phyloP scores from a whole-genome alignment of 2,113 vertebrate genomes.

The Misgurnus mizolepis region DNA sequence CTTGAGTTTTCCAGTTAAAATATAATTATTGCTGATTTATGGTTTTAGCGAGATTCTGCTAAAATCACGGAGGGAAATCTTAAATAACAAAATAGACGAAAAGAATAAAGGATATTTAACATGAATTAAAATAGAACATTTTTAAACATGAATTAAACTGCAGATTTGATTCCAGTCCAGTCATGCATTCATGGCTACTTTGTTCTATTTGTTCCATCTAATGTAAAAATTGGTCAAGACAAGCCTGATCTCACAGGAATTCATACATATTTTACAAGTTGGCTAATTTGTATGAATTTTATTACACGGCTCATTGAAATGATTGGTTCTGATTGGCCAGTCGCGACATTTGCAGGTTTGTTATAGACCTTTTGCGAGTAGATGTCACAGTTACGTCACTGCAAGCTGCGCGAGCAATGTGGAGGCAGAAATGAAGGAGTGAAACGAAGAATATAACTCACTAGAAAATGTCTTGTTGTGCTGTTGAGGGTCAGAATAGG shows the following conservation, averaged over 20 bases:
- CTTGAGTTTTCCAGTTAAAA: slow-evolving; percentile 54
- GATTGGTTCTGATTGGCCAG: no score
- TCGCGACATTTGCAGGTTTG: no score
- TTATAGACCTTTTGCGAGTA: no score
- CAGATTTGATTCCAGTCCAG: slow-evolving; percentile 48
- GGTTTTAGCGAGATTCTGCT: slow-evolving; percentile 39
- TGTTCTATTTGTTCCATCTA: slow-evolving; percentile 13
- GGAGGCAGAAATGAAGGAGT: no score
- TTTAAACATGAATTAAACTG: slow-evolving; percentile 47
- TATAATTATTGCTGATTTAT: slow-evolving; percentile 56
- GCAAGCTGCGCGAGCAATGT: no score
- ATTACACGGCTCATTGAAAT: no score
- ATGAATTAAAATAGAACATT: slow-evolving; percentile 51
- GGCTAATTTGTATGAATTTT: no score
- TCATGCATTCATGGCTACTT: slow-evolving; percentile 35
- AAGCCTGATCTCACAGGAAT: slow-evolving; percentile 4
- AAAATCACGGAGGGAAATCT: slow-evolving; percentile 55
- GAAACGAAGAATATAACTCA: no score
- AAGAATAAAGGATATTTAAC: slow-evolving; percentile 50
- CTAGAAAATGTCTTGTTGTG: no score
- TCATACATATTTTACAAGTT: slow-evolving; percentile 13
- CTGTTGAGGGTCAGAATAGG: no score
- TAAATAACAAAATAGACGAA: slow-evolving; percentile 53
- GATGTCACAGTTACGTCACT: no score
- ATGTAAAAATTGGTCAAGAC: slow-evolving; percentile 30